A percentile compares a stretch with the other conserved stretches of the same genome.
phyloP scores from a whole-genome alignment of 2,888 invertebrate genomes.

The Athalia circularis region DNA sequence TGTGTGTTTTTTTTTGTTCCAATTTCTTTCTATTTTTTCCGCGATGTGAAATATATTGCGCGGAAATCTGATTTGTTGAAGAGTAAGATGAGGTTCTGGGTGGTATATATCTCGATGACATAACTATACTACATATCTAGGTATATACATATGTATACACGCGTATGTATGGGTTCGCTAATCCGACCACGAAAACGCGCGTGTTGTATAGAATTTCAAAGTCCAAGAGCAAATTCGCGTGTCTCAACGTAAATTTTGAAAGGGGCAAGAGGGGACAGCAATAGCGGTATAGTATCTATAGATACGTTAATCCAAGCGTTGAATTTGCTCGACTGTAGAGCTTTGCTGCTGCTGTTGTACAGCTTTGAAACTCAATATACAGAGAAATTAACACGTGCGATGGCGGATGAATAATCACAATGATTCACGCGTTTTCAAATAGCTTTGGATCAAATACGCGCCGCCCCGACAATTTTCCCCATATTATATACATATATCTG shows the following conservation, averaged over 20 bases:
- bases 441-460: not conserved
- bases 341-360: not conserved
- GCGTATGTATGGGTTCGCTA: not conserved
- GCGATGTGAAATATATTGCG: no score
- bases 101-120: no score
- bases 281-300: not conserved
- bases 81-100: no score
- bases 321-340: not conserved
- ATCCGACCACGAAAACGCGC: not conserved
- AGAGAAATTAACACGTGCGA: slow-evolving; percentile 20
- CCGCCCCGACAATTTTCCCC: no score
- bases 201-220: slow-evolving; percentile 11
- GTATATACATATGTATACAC: no score
- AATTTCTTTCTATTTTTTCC: no score
- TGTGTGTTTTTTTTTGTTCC: no score
- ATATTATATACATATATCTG: no score
- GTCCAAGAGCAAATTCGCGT: slow-evolving; percentile 25
- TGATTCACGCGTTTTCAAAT: slow-evolving; percentile 6
- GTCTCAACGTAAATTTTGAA: not conserved
- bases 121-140: no score
- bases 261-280: not conserved
- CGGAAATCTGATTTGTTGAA: no score
- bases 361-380: slow-evolving; percentile 36
- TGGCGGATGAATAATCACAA: slow-evolving; percentile 18
- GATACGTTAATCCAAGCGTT: not conserved